Conservation (phyloP, 1,140 invertebrate genomes). For the Zeugodacus cucurbitae region DNA sequence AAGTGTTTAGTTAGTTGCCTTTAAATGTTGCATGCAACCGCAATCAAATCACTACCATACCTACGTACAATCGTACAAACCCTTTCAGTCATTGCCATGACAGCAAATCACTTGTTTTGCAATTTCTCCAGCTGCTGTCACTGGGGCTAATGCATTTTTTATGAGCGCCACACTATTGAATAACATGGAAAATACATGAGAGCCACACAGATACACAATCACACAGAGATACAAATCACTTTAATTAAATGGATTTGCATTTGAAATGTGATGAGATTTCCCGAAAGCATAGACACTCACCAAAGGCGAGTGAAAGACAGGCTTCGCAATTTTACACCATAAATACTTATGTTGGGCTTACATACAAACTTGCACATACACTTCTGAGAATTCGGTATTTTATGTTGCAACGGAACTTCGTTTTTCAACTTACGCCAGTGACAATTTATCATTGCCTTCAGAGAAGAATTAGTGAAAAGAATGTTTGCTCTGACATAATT, state of each 20-base stretch:
- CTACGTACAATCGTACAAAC: no score
- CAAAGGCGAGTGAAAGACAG: neutral
- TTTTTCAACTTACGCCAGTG: no score
- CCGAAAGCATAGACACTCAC: neutral
- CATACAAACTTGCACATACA: neutral
- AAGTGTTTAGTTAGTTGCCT: neutral
- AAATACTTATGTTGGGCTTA: neutral
- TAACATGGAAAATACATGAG: neutral
- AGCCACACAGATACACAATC: neutral
- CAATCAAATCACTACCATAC: neutral
- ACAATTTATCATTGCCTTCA: no score
- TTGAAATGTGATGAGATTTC: neutral
- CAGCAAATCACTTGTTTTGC: neutral
- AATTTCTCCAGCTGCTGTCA: neutral
- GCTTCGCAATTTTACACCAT: neutral
- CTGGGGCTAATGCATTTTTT: neutral
- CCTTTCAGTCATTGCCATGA: neutral
- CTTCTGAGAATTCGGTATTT: no score
- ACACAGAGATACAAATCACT: neutral
- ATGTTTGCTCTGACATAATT: no score
- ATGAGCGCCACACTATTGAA: neutral
- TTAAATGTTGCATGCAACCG: neutral
- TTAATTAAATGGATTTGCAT: constrained; percentile 1
- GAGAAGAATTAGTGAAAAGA: no score
- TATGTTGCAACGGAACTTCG: no score